Evolutionary conservation across 2,797 vertebrate genomes (phyloP).

Genomic region (Mus spretus): DNA sequence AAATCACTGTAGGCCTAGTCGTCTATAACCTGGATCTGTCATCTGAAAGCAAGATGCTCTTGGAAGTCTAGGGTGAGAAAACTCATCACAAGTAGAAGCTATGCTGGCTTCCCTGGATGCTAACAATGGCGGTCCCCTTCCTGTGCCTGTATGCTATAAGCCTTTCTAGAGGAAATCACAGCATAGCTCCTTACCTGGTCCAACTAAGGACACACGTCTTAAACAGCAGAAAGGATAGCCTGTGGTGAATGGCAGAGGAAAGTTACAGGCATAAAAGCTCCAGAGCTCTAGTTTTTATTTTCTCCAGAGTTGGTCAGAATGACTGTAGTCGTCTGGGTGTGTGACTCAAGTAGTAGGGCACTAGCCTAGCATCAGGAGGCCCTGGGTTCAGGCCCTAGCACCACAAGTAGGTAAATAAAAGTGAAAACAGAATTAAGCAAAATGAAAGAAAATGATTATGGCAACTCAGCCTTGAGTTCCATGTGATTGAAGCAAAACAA

Average conservation of each 20-base stretch:
- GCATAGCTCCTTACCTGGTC: neutral
- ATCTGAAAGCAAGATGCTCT: neutral
- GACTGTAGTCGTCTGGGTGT: neutral
- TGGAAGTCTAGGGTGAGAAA: conserved; percentile 14
- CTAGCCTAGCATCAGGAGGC: neutral
- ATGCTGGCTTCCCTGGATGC: neutral
- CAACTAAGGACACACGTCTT: neutral
- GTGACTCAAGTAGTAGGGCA: neutral
- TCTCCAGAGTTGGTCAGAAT: conserved; percentile 29
- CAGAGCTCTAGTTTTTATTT: neutral
- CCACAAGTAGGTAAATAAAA: neutral
- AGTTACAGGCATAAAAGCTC: neutral
- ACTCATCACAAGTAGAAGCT: neutral
- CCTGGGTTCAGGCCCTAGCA: neutral
- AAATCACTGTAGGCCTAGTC: conserved; percentile 10
- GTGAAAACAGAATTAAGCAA: neutral
- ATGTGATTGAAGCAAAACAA: conserved; percentile 38
- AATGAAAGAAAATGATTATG: neutral
- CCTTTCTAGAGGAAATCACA: neutral
- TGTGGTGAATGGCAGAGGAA: neutral
- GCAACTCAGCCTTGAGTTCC: conserved; percentile 46
- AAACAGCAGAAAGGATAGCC: neutral
- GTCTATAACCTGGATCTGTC: neutral
- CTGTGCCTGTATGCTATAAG: neutral
- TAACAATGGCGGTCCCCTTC: neutral